phyloP scores from a whole-genome alignment of 2,113 vertebrate species.

The Fukomys damarensis region DNA sequence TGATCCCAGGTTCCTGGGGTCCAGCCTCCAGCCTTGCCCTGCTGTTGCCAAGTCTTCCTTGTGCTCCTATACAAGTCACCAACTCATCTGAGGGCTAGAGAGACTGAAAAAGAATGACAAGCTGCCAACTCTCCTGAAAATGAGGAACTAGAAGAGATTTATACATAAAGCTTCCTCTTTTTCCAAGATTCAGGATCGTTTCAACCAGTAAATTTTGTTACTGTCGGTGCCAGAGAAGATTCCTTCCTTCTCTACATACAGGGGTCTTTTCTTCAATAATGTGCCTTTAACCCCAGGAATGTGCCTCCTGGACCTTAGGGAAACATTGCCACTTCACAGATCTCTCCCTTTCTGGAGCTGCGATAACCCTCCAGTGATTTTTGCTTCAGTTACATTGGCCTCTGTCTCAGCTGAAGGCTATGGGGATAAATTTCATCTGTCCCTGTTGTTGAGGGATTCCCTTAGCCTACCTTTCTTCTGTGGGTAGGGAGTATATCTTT shows the following conservation, averaged over 20 bases:
- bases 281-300: conserved; percentile 48
- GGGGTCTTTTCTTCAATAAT: conserved; percentile 26
- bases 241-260: conserved; percentile 20
- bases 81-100: conserved; percentile 7
- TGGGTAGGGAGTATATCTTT: neutral
- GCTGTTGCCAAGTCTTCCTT: conserved; percentile 53
- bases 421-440: neutral
- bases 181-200: conserved; percentile 52
- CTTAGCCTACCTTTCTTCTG: neutral
- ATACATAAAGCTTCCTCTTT: conserved; percentile 55
- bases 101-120: conserved; percentile 52
- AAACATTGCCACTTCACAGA: neutral
- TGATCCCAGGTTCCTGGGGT: neutral
- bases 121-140: conserved; percentile 51
- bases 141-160: conserved; percentile 64
- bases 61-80: conserved; percentile 33
- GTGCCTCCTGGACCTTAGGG: neutral
- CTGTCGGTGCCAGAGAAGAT: conserved; percentile 65
- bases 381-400: neutral
- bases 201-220: conserved; percentile 66
- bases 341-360: conserved; percentile 3
- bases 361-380: neutral
- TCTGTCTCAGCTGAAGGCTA: neutral
- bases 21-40: neutral
- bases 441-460: neutral